Evolutionary conservation across 2,113 vertebrate species (phyloP), one percentile per base, ranked within the genome.

Genomic region (Cryptotis parvus): DNA sequence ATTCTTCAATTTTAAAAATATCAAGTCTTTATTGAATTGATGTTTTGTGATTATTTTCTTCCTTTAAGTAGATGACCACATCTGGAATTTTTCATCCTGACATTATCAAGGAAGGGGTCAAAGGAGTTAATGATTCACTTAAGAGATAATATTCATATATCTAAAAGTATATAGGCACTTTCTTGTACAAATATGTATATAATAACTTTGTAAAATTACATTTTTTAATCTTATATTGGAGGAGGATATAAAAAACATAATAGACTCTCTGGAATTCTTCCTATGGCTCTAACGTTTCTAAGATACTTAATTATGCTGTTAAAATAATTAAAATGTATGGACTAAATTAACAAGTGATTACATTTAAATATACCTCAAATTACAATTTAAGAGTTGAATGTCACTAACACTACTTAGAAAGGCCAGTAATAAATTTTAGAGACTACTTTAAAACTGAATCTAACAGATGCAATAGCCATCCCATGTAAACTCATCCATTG

Each of bases 261-360:
- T 63, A 9, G 4, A 63, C 61, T 27, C 61, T 27, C 10, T 63
- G 27, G 27, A 27, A 27, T 63, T 26, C 61, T 9, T 11, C 58
- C 84, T 4, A 2, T 45, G n/a, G 43, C 45, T 22, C 15, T 43
- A 84, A 7, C 12, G 31, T 55, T 61, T 91, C n/a, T 75, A 73
- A 41, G 11, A 61, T n/a, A 27, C 29, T 88, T 91, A 9, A 65
- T 41, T 91, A 39, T 70, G n/a, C n/a, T 82, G 3, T 26, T 74
- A 12, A 76, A 70, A 49, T 76, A 86, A 95, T 83, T 77, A 26
- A 63, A 9, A 31, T 9, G 52, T 75, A 52, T 12, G 22, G 9
- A 83, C 8, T 77, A 68, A 85, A 91, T 68, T 72, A 65, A 58
- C 84, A 61, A 81, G 3, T 90, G n/a, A 12, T 80, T 83, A 77